These are phyloP conservation scores for Eueides isabella DNA, from an alignment of 1,140 invertebrate species.

Conservation along the genomic window DNA sequence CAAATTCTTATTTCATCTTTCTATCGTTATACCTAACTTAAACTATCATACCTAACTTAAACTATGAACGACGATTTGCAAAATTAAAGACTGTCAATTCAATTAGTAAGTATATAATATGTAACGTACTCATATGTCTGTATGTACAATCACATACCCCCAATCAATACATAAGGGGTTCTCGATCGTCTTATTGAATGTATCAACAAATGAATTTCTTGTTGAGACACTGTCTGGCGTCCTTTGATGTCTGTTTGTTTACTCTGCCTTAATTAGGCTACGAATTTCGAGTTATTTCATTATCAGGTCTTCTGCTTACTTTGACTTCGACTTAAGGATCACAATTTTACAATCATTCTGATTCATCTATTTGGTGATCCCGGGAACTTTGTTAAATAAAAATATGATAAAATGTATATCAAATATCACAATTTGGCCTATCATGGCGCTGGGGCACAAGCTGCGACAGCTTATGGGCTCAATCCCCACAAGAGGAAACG, in stretches of 20 bases:
- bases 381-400: too few relatives aligned
- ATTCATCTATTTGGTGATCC: not conserved
- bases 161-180: slow-evolving; percentile 42
- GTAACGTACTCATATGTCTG: not conserved
- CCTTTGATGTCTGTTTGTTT: slow-evolving; percentile 66
- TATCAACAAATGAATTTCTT: slow-evolving; percentile 66
- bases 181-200: slow-evolving; percentile 60
- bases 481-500: too few relatives aligned
- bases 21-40: too few relatives aligned
- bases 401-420: too few relatives aligned
- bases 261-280: slow-evolving; percentile 54
- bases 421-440: too few relatives aligned
- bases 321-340: slow-evolving; percentile 17
- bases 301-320: slow-evolving; percentile 27
- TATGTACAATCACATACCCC: slow-evolving; percentile 21
- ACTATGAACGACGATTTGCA: too few relatives aligned
- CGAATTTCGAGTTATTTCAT: slow-evolving; percentile 43
- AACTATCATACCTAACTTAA: too few relatives aligned
- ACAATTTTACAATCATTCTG: not conserved
- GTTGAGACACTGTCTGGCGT: slow-evolving; percentile 53
- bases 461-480: too few relatives aligned
- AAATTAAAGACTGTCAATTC: too few relatives aligned
- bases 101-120: not conserved
- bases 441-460: too few relatives aligned
- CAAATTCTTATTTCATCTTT: too few relatives aligned